Conservation (phyloP, 1,140 invertebrate genomes). For the Sarcophaga bullata region DNA sequence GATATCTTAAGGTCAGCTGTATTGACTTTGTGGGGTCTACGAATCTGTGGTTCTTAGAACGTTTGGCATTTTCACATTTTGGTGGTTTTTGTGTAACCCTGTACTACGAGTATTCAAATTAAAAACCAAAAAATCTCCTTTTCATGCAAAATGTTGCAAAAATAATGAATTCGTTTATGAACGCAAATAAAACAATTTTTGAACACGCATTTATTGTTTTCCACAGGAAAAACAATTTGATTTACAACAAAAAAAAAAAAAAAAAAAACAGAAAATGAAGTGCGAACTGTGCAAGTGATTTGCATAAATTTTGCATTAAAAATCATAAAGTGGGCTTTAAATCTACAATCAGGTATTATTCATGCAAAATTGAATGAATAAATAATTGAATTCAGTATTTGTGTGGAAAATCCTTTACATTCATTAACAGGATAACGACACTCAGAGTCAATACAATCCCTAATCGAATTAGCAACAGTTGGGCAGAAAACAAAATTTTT, state of each 20-base stretch:
- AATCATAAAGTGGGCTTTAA: background rate
- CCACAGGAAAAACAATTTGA: background rate
- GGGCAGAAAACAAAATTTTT: background rate
- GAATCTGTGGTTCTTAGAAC: too few relatives aligned
- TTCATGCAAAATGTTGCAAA: too few relatives aligned
- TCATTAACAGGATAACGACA: background rate
- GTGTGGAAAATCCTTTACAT: background rate
- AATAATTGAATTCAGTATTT: background rate
- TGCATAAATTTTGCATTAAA: slow-evolving; percentile 12
- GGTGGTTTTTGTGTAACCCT: too few relatives aligned
- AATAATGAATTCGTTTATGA: too few relatives aligned
- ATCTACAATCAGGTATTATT: background rate
- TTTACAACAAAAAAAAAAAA: background rate
- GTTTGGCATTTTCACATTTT: too few relatives aligned
- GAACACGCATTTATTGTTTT: too few relatives aligned
- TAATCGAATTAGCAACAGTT: slow-evolving; percentile 48
- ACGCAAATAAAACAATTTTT: too few relatives aligned
- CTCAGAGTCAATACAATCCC: slow-evolving; percentile 17
- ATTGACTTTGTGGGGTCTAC: too few relatives aligned
- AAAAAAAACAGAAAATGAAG: background rate
- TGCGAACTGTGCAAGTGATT: background rate
- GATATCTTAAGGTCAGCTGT: too few relatives aligned
- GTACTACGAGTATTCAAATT: too few relatives aligned
- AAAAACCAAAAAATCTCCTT: too few relatives aligned
- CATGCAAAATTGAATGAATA: background rate